Evolutionary conservation across 1,140 invertebrate genomes (phyloP).

Genomic region (Mylabris phalerata): DNA sequence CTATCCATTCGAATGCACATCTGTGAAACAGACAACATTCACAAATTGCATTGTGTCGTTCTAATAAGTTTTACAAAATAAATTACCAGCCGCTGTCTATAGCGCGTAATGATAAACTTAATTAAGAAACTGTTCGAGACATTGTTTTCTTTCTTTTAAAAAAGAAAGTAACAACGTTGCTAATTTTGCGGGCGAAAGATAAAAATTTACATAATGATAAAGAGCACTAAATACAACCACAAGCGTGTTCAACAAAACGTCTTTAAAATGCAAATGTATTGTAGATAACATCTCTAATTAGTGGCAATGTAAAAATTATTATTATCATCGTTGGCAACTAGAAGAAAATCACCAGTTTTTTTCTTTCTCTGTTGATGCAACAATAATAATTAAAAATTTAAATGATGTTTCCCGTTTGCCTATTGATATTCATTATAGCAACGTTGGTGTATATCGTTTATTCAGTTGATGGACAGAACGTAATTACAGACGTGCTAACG

Average conservation of each 20-base stretch:
- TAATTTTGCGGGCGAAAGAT: conserved; percentile 20
- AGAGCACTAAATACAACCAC: conserved; percentile 19
- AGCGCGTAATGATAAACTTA: conserved; percentile 22
- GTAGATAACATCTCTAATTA: conserved; percentile 21
- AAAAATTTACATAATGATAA: conserved; percentile 24
- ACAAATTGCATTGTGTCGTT: conserved; percentile 11
- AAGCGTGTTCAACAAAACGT: conserved; percentile 20
- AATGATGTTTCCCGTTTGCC: too few relatives aligned
- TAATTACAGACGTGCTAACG: conserved; percentile 7
- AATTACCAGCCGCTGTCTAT: conserved; percentile 15
- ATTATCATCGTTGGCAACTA: background rate
- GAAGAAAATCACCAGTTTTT: background rate
- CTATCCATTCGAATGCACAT: too few relatives aligned
- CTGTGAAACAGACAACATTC: background rate
- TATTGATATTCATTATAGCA: background rate
- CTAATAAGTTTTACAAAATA: conserved; percentile 16
- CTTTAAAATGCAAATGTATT: conserved; percentile 18
- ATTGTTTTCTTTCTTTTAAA: conserved; percentile 1
- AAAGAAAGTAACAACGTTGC: conserved; percentile 19
- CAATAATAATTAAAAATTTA: too few relatives aligned
- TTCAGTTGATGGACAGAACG: conserved; percentile 6
- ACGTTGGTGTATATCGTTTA: background rate
- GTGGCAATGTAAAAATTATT: conserved; percentile 3
- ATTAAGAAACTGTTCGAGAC: conserved; percentile 19
- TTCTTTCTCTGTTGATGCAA: too few relatives aligned